These are phyloP conservation scores for Apamea sordens DNA, from an alignment of 2,888 invertebrate species.

Conservation along the genomic window DNA sequence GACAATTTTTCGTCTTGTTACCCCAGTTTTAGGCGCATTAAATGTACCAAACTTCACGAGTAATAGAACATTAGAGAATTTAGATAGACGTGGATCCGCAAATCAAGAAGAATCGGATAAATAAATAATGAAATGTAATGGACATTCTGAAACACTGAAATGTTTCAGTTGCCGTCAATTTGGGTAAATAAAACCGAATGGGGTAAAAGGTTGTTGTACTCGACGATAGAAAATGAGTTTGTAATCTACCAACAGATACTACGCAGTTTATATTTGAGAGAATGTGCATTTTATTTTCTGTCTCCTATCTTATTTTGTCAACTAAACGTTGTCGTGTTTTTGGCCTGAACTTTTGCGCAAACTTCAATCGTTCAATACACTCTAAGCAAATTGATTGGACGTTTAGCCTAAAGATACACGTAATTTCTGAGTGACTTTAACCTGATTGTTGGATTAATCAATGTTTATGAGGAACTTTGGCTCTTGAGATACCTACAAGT, in stretches of 20 bases:
- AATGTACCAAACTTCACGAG: neutral
- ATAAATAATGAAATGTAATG: constrained; percentile 33
- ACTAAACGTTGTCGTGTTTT: neutral
- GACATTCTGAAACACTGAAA: constrained; percentile 5
- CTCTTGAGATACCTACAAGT: no score
- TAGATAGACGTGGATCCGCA: neutral
- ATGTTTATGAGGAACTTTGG: no score
- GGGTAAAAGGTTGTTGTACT: constrained; percentile 17
- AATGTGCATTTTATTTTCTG: neutral
- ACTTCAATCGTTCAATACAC: neutral
- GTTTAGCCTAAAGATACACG: neutral
- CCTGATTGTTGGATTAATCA: no score
- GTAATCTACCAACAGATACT: neutral
- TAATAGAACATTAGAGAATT: neutral
- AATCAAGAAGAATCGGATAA: constrained; percentile 10
- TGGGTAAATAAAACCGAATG: constrained; percentile 23
- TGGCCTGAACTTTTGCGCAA: neutral
- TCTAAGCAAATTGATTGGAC: neutral
- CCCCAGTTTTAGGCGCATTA: constrained; percentile 15
- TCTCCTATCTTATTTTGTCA: neutral
- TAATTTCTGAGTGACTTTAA: no score
- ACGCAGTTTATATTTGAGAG: neutral
- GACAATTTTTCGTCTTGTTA: constrained; percentile 15
- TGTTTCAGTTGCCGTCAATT: constrained; percentile 5
- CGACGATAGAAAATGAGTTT: neutral